A percentile compares a stretch with the other conserved stretches of the same genome.
These are phyloP conservation scores for Tympanoctomys barrerae DNA, from an alignment of 2,797 vertebrate genomes.

Conservation along the genomic window DNA sequence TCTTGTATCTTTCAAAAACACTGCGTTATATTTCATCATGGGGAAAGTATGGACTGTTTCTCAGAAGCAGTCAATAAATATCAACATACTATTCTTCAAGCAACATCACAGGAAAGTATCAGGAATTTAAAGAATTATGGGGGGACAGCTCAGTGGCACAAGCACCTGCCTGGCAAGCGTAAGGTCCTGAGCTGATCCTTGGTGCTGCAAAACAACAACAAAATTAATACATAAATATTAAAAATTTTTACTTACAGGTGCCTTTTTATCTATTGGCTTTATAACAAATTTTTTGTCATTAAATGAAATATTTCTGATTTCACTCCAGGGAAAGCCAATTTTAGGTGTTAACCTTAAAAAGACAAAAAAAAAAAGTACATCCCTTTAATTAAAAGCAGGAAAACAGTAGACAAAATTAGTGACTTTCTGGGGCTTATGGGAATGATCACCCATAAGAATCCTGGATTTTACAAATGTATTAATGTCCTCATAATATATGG, in stretches of 20 bases:
- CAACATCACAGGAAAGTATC: neutral
- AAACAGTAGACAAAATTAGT: slow-evolving; percentile 20
- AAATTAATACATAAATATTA: neutral
- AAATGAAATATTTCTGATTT: slow-evolving; percentile 99
- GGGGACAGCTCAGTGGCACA: too few relatives aligned
- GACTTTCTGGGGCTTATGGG: neutral
- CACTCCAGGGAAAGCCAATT: slow-evolving; percentile 99
- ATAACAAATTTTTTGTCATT: slow-evolving; percentile 99
- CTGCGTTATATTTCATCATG: slow-evolving; percentile 45
- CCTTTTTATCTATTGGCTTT: slow-evolving; percentile 99
- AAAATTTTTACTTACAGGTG: slow-evolving; percentile 93
- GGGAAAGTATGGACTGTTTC: neutral
- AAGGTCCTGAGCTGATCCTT: too few relatives aligned
- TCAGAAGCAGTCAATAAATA: slow-evolving; percentile 32
- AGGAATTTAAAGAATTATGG: neutral
- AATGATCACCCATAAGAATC: neutral
- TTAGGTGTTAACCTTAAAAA: slow-evolving; percentile 96
- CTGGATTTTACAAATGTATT: slow-evolving; percentile 25
- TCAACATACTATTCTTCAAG: slow-evolving; percentile 39
- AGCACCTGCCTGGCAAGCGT: too few relatives aligned
- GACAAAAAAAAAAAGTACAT: slow-evolving; percentile 73
- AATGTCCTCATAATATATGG: neutral
- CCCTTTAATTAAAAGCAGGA: slow-evolving; percentile 73
- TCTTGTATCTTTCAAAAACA: neutral
- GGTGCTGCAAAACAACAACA: too few relatives aligned